These are phyloP conservation scores for Drosophila kanekoi DNA, from an alignment of 2,888 invertebrate genomes.

Conservation along the genomic window DNA sequence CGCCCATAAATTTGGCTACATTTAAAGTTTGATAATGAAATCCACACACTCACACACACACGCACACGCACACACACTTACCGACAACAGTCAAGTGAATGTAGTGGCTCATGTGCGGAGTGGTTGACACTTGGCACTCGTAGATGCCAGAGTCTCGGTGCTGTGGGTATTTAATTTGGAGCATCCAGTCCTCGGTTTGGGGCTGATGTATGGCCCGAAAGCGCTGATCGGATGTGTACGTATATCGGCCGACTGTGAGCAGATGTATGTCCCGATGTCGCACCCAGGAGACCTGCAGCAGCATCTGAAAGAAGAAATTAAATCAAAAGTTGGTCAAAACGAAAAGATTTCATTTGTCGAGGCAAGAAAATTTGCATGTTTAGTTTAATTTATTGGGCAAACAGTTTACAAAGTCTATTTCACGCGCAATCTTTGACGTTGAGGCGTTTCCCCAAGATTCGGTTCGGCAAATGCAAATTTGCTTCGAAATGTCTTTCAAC, in stretches of 20 bases:
- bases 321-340: conserved; percentile 17
- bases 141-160: conserved; percentile 94
- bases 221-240: conserved; percentile 96
- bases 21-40: too few species aligned
- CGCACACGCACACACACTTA: conserved; percentile 86
- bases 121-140: conserved; percentile 97
- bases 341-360: conserved; percentile 51
- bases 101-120: conserved; percentile 96
- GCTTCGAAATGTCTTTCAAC: conserved; percentile 55
- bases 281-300: conserved; percentile 95
- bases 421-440: conserved; percentile 44
- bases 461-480: conserved; percentile 70
- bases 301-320: conserved; percentile 85
- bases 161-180: conserved; percentile 96
- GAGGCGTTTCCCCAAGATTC: neutral
- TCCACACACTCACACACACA: too few species aligned
- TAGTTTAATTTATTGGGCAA: conserved; percentile 59
- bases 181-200: conserved; percentile 95
- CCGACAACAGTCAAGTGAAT: conserved; percentile 96
- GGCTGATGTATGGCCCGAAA: conserved; percentile 94
- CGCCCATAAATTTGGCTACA: too few species aligned
- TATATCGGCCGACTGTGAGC: conserved; percentile 94
- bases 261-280: conserved; percentile 95
- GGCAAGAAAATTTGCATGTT: conserved; percentile 32
- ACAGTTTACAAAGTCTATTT: conserved; percentile 78